Evolutionary conservation across 2,113 vertebrate species (phyloP).

Genomic region (Oncorhynchus keta): DNA sequence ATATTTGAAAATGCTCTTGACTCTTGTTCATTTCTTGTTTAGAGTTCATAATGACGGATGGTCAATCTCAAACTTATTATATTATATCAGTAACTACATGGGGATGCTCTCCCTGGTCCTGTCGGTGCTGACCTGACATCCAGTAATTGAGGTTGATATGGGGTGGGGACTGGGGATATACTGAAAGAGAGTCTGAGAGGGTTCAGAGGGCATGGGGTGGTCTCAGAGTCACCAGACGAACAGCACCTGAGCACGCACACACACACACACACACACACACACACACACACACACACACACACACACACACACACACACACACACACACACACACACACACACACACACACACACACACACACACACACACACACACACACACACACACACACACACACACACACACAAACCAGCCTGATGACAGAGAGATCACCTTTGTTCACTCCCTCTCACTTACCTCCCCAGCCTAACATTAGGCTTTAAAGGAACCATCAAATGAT

Average conservation of each 20-base stretch:
- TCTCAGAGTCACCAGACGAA: neutral
- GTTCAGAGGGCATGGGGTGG: neutral
- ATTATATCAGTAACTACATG: no score
- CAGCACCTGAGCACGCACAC: neutral
- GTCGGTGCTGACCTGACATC: neutral
- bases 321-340: neutral
- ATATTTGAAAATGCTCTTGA: slow-evolving; percentile 4
- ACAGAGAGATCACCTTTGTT: slow-evolving; percentile 51
- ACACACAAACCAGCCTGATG: slow-evolving; percentile 17
- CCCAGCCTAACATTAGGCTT: slow-evolving; percentile 61
- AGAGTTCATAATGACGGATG: no score
- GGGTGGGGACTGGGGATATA: neutral
- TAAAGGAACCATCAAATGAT: slow-evolving; percentile 72
- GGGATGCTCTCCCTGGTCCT: neutral
- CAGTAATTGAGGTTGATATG: neutral
- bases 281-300: slow-evolving; percentile 22
- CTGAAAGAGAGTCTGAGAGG: neutral
- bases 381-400: slow-evolving; percentile 22
- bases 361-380: neutral
- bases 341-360: neutral
- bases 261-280: neutral
- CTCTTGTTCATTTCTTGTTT: neutral
- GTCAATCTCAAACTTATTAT: no score
- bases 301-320: slow-evolving; percentile 24
- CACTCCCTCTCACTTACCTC: slow-evolving; percentile 43